phyloP scores from a whole-genome alignment of 2,797 vertebrate genomes.

The Buphagus erythrorhynchus region DNA sequence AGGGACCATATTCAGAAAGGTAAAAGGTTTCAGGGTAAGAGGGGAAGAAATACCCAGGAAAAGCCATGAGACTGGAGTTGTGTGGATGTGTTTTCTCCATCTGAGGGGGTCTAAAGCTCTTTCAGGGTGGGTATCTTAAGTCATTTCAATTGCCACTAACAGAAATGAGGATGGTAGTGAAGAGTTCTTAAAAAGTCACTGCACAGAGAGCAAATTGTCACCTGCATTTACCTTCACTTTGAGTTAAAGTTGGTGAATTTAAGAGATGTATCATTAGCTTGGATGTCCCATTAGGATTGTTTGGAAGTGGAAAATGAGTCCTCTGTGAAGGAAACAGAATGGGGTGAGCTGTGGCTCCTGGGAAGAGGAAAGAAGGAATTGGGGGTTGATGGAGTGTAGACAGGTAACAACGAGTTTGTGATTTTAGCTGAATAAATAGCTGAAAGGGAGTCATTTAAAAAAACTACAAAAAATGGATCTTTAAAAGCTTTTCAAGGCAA shows the following conservation, averaged over 20 bases:
- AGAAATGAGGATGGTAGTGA: not conserved
- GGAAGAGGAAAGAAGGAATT: not conserved
- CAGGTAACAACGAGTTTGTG: not conserved
- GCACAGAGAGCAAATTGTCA: not conserved
- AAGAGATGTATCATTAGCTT: not conserved
- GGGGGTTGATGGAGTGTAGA: not conserved
- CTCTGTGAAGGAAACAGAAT: not conserved
- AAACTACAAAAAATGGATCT: not conserved
- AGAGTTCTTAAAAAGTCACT: not conserved
- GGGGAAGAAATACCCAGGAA: not conserved
- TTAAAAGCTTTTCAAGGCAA: not conserved
- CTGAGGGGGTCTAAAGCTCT: not conserved
- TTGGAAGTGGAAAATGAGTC: not conserved
- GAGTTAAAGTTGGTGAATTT: not conserved
- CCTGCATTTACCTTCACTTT: not conserved
- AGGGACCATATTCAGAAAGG: not conserved
- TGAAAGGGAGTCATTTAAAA: not conserved
- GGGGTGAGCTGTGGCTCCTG: not conserved
- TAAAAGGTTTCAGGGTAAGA: not conserved
- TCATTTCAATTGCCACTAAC: not conserved
- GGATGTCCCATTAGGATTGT: not conserved
- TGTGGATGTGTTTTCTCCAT: not conserved
- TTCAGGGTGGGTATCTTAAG: not conserved
- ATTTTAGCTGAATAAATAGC: not conserved
- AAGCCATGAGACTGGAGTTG: not conserved